phyloP scores from a whole-genome alignment of 2,113 vertebrate species.

The Oxyruncus cristatus region DNA sequence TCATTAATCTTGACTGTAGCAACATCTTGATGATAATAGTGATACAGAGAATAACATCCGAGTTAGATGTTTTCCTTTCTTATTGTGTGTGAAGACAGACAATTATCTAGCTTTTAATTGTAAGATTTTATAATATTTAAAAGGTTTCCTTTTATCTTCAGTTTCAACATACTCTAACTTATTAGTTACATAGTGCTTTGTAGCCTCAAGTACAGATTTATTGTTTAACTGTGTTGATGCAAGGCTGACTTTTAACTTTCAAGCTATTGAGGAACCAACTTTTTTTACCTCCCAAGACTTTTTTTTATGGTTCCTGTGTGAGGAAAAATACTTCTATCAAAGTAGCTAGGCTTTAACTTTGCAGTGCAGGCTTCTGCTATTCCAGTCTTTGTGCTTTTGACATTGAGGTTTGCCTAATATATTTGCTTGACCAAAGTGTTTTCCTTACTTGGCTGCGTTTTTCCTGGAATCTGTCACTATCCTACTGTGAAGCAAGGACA shows the following conservation, averaged over 20 bases:
- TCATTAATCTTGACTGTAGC: not conserved
- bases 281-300: not conserved
- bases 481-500: constrained; percentile 33
- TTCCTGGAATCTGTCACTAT: constrained; percentile 8
- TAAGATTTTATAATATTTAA: not conserved
- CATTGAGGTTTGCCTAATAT: not conserved
- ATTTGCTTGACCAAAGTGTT: constrained; percentile 5
- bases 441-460: constrained; percentile 34
- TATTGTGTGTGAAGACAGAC: not conserved
- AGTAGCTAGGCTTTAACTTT: not conserved
- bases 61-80: not conserved
- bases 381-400: not conserved
- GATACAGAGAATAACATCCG: not conserved
- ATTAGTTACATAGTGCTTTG: not conserved
- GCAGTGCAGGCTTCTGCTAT: not conserved
- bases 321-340: not conserved
- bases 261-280: not conserved
- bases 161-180: not conserved
- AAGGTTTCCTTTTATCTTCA: not conserved
- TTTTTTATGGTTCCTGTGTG: not conserved
- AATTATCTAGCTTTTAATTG: not conserved
- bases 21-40: not conserved
- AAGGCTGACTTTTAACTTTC: not conserved
- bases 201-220: not conserved
- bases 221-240: not conserved